Percentiles rank a stretch among this genome's conserved stretches.
Conservation (phyloP, 2,797 vertebrate species). For the Halcyon chelicuti region DNA sequence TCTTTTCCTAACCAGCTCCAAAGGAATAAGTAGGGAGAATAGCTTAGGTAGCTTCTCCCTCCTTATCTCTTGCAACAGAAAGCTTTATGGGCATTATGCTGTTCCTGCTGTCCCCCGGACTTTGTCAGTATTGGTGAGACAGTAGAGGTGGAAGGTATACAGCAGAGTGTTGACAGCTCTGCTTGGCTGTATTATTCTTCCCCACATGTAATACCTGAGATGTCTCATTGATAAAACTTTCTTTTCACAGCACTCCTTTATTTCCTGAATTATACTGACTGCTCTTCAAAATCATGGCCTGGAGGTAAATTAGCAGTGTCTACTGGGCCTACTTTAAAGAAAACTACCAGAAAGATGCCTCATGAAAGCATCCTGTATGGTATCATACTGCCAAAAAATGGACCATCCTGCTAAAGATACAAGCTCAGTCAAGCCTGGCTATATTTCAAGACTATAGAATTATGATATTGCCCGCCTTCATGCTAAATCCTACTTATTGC, state of each 20-base stretch:
- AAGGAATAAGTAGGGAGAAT: not conserved
- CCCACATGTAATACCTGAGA: slow-evolving; percentile 29
- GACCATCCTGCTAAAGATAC: not conserved
- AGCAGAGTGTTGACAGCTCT: slow-evolving; percentile 38
- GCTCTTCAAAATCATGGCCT: slow-evolving; percentile 10
- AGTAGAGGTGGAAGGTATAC: slow-evolving; percentile 24
- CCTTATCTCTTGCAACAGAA: slow-evolving; percentile 23
- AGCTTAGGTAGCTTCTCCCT: not conserved
- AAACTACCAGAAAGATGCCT: not conserved
- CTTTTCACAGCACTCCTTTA: not conserved
- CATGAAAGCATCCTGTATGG: not conserved
- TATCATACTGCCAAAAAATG: not conserved
- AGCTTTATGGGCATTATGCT: not conserved
- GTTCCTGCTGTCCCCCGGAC: not conserved
- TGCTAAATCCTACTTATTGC: slow-evolving; percentile 1
- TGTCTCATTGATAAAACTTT: slow-evolving; percentile 62
- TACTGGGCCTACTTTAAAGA: not conserved
- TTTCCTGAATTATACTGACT: slow-evolving; percentile 58
- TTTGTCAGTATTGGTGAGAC: slow-evolving; percentile 30
- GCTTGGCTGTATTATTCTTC: slow-evolving; percentile 40
- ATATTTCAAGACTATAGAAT: not conserved
- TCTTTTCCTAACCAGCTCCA: not conserved
- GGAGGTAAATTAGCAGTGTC: not conserved
- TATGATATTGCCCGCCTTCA: not conserved
- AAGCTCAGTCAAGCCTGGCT: not conserved